Percentiles rank a stretch among this genome's conserved stretches.
Conservation (phyloP, 2,113 vertebrate genomes). For the Cromileptes altivelis region DNA sequence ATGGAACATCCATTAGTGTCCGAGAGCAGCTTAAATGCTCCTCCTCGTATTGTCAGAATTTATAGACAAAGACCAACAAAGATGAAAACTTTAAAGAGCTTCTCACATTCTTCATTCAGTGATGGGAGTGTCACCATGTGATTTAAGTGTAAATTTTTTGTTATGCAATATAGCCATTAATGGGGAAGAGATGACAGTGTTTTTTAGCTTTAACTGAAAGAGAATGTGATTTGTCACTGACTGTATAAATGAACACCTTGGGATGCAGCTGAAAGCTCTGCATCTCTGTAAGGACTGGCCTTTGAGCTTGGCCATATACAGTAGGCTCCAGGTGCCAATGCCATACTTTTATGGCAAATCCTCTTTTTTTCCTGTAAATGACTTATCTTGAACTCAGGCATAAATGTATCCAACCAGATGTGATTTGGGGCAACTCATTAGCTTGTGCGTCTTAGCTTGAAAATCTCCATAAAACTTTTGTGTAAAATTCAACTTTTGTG, state of each 20-base stretch:
- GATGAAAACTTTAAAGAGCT: neutral
- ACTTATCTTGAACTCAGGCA: no score
- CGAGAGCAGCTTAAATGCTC: neutral
- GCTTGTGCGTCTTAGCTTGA: neutral
- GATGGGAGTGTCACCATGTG: neutral
- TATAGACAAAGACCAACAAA: neutral
- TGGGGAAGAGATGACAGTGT: neutral
- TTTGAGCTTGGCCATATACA: no score
- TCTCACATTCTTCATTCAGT: neutral
- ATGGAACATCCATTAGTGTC: conserved; percentile 18
- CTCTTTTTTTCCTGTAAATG: no score
- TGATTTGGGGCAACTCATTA: neutral
- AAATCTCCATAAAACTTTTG: neutral
- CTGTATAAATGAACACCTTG: neutral
- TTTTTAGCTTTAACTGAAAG: neutral
- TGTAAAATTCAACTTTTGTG: neutral
- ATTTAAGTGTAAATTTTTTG: no score
- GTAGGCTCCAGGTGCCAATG: no score
- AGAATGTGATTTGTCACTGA: neutral
- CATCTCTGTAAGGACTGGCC: no score
- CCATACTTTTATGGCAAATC: no score
- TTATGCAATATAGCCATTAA: no score
- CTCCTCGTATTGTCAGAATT: neutral
- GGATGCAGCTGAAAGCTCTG: neutral
- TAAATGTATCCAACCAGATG: no score